These are phyloP conservation scores for Octodon degus DNA, from an alignment of 2,113 vertebrate species.

Conservation along the genomic window DNA sequence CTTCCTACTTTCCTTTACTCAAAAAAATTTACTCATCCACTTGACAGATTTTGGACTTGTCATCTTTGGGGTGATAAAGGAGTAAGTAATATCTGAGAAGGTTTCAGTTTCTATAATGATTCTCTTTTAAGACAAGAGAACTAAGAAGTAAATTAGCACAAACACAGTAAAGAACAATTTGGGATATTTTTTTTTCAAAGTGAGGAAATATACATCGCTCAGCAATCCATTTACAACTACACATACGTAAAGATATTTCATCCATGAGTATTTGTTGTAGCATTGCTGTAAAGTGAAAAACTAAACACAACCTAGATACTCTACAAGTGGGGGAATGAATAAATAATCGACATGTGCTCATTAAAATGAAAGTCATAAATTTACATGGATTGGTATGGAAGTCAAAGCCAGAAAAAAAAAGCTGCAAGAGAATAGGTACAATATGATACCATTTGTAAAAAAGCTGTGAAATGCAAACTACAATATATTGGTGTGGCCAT, in stretches of 20 bases:
- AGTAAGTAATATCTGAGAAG: not conserved
- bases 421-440: not conserved
- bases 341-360: not conserved
- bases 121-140: not conserved
- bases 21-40: not conserved
- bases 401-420: not conserved
- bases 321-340: not conserved
- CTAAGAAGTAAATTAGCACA: not conserved
- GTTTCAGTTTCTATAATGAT: constrained; percentile 1
- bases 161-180: not conserved
- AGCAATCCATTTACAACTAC: not conserved
- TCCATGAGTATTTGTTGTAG: not conserved
- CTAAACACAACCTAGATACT: not conserved
- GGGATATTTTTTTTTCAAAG: not conserved
- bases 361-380: not conserved
- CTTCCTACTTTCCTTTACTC: not conserved
- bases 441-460: not conserved
- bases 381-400: not conserved
- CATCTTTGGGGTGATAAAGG: not conserved
- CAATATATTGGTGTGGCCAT: not conserved
- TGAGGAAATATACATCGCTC: not conserved
- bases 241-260: not conserved
- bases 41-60: not conserved
- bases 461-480: not conserved
- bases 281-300: not conserved